These are phyloP conservation scores for Calameuta pallipes DNA, from an alignment of 2,888 invertebrate species.

Conservation along the genomic window DNA sequence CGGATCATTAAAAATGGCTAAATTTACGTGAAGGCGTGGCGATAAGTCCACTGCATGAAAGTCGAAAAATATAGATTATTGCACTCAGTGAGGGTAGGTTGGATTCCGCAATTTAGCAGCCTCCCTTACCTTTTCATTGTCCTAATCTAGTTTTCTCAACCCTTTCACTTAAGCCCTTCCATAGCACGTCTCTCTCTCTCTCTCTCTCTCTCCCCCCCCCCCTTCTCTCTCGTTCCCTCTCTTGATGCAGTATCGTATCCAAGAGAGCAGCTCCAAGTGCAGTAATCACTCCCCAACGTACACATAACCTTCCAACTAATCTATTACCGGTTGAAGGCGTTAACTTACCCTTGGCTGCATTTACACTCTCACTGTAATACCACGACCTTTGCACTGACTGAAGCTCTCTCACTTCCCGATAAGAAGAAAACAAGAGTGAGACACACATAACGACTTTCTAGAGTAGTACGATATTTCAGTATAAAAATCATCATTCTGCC, in stretches of 20 bases:
- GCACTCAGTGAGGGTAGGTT: neutral
- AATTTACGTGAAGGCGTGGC: neutral
- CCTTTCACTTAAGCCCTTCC: neutral
- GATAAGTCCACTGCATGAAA: neutral
- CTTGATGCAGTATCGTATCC: slow-evolving; percentile 5
- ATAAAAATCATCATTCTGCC: neutral
- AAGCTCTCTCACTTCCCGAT: neutral
- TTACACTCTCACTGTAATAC: neutral
- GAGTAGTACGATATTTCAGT: neutral
- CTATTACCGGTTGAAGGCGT: slow-evolving; percentile 11
- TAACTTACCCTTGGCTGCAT: slow-evolving; percentile 11
- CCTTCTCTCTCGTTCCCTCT: slow-evolving; percentile 13
- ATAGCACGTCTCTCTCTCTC: neutral
- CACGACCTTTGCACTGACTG: neutral
- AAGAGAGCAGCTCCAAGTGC: neutral
- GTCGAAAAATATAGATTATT: neutral
- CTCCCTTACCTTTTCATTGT: neutral
- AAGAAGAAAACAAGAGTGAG: neutral
- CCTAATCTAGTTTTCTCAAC: neutral
- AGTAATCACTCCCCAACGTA: slow-evolving; percentile 2
- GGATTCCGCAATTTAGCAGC: neutral
- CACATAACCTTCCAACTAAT: slow-evolving; percentile 9
- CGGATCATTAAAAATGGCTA: neutral
- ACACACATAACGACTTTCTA: neutral
- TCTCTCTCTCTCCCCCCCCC: neutral